These are phyloP conservation scores for Rattus rattus DNA, from an alignment of 2,113 vertebrate genomes.

Conservation along the genomic window DNA sequence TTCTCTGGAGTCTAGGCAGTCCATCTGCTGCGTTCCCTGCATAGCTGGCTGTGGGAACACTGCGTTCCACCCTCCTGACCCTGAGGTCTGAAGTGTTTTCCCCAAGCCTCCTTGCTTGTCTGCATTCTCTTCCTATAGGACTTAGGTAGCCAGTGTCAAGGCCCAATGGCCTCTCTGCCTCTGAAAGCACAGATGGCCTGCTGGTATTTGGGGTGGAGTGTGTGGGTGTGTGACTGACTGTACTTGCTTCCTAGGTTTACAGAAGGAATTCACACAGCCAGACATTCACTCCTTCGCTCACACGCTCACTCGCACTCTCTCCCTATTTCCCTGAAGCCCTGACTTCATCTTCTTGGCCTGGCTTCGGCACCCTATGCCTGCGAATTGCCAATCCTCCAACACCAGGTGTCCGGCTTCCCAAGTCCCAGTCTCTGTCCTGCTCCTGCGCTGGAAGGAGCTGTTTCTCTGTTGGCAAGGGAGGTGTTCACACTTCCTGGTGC, in stretches of 20 bases:
- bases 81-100: neutral
- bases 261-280: neutral
- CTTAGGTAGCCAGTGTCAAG: neutral
- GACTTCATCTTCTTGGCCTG: neutral
- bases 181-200: neutral
- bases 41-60: conserved; percentile 54
- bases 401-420: neutral
- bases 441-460: conserved; percentile 2
- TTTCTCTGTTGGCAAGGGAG: neutral
- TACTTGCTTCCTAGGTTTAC: neutral
- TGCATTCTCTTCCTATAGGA: neutral
- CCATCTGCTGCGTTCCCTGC: conserved; percentile 66
- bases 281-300: neutral
- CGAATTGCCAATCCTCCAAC: neutral
- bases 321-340: neutral
- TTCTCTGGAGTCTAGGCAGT: conserved; percentile 16
- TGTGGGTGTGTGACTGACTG: neutral
- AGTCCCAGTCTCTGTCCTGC: neutral
- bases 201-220: neutral
- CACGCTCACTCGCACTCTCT: neutral
- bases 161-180: neutral
- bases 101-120: neutral
- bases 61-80: neutral
- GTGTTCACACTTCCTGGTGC: neutral
- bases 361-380: neutral